phyloP scores from a whole-genome alignment of 2,888 invertebrate species.

The Theodoxus fluviatilis region DNA sequence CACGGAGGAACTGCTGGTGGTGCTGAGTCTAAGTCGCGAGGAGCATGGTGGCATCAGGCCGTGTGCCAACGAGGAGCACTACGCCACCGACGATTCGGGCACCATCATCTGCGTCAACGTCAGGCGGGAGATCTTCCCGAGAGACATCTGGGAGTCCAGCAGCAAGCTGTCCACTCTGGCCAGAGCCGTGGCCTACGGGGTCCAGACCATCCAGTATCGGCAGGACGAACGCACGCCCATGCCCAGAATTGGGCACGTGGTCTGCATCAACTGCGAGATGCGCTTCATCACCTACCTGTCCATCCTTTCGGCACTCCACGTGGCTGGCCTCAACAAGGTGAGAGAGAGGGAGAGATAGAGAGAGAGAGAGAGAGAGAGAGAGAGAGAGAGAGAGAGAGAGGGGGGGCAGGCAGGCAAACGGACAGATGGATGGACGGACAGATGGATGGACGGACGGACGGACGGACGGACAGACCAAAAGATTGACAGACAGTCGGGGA shows the following conservation, averaged over 20 bases:
- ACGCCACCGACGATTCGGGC: slow-evolving; percentile 32
- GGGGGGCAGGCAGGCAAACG: slow-evolving; percentile 34
- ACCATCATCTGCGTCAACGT: slow-evolving; percentile 36
- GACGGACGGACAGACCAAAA: slow-evolving; percentile 3
- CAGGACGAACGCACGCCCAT: slow-evolving; percentile 29
- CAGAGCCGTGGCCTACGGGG: slow-evolving; percentile 33
- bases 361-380: slow-evolving; percentile 8
- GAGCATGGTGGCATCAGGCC: slow-evolving; percentile 35
- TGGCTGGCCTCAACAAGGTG: slow-evolving; percentile 37
- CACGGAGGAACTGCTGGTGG: slow-evolving; percentile 27
- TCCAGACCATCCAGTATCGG: slow-evolving; percentile 17
- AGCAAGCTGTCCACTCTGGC: slow-evolving; percentile 32
- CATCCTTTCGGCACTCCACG: slow-evolving; percentile 33
- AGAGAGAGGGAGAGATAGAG: slow-evolving; percentile 8
- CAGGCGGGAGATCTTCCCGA: slow-evolving; percentile 30
- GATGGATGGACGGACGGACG: not conserved
- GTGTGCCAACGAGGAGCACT: slow-evolving; percentile 32
- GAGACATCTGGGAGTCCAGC: slow-evolving; percentile 32
- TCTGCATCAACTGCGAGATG: slow-evolving; percentile 37
- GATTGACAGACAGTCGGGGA: not conserved
- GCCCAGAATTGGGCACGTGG: slow-evolving; percentile 36
- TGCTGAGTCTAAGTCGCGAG: slow-evolving; percentile 25
- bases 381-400: slow-evolving; percentile 16
- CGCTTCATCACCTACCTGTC: slow-evolving; percentile 34
- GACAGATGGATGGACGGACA: slow-evolving; percentile 20